Conservation (phyloP, 2,888 invertebrate genomes). For the Drosophila atripex region DNA sequence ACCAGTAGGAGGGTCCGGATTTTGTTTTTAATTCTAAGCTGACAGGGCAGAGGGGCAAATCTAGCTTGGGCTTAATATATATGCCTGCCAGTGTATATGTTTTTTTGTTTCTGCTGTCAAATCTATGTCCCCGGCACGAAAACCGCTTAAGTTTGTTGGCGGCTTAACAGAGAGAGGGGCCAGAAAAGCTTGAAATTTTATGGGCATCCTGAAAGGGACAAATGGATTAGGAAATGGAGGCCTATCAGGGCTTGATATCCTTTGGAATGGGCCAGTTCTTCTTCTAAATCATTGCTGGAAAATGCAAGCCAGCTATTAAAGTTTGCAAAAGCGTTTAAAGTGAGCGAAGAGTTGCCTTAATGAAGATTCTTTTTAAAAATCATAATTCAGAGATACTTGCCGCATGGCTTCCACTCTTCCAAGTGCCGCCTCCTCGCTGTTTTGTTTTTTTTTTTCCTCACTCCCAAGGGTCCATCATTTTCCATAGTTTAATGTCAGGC, state of each 20-base stretch:
- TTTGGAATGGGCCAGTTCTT: not conserved
- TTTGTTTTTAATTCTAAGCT: conserved; percentile 69
- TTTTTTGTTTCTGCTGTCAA: conserved; percentile 47
- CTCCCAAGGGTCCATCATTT: conserved; percentile 68
- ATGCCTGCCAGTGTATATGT: not conserved
- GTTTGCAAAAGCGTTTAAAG: conserved; percentile 17
- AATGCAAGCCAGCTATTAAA: conserved; percentile 1
- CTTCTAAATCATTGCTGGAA: too few species aligned
- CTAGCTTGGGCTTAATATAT: conserved; percentile 17
- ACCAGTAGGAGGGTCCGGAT: conserved; percentile 33
- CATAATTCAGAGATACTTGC: conserved; percentile 37
- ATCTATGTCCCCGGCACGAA: conserved; percentile 42
- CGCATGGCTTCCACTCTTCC: conserved; percentile 14
- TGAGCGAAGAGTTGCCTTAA: conserved; percentile 13
- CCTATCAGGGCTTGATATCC: conserved; percentile 16
- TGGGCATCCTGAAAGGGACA: conserved; percentile 11
- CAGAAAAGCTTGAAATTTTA: not conserved
- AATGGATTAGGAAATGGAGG: conserved; percentile 1
- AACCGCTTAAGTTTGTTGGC: conserved; percentile 65
- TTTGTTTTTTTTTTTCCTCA: conserved; percentile 3
- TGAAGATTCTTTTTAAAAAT: conserved; percentile 26
- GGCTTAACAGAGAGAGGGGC: conserved; percentile 51
- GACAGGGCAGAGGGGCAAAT: conserved; percentile 49
- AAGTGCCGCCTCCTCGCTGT: not conserved
- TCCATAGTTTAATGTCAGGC: conserved; percentile 77